Evolutionary conservation across 2,113 vertebrate genomes (phyloP).

Genomic region (Tachycineta bicolor): DNA sequence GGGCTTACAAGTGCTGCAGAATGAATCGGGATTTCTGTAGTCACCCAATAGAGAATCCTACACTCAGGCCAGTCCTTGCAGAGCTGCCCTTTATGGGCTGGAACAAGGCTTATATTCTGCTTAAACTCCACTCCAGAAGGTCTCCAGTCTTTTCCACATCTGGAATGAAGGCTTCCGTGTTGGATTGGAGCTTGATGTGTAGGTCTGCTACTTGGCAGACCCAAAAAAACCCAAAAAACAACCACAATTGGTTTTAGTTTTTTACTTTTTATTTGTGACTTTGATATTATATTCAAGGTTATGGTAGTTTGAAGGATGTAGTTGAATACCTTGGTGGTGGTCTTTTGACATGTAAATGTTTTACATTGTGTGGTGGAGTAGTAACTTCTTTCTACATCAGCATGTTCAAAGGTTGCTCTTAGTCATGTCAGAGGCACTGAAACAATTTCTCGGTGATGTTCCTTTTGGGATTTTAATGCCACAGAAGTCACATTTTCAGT

Average conservation of each 20-base stretch:
- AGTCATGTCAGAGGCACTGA: neutral
- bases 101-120: neutral
- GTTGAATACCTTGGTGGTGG: neutral
- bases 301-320: neutral
- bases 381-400: neutral
- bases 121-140: neutral
- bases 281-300: neutral
- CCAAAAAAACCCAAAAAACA: neutral
- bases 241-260: rapidly evolving
- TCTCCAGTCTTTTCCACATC: neutral
- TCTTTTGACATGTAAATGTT: neutral
- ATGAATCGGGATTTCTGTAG: neutral
- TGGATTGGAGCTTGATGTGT: neutral
- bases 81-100: neutral
- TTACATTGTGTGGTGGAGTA: neutral
- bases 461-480: neutral
- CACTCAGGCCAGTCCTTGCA: rapidly evolving
- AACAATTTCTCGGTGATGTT: neutral
- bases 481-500: neutral
- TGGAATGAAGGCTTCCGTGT: neutral
- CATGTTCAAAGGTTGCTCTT: neutral
- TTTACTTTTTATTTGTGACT: neutral
- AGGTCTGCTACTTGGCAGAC: neutral
- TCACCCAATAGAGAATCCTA: rapidly evolving
- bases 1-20: neutral